These are phyloP conservation scores for Hippocampus kuda DNA, from an alignment of 2,797 vertebrate genomes.

Conservation along the genomic window DNA sequence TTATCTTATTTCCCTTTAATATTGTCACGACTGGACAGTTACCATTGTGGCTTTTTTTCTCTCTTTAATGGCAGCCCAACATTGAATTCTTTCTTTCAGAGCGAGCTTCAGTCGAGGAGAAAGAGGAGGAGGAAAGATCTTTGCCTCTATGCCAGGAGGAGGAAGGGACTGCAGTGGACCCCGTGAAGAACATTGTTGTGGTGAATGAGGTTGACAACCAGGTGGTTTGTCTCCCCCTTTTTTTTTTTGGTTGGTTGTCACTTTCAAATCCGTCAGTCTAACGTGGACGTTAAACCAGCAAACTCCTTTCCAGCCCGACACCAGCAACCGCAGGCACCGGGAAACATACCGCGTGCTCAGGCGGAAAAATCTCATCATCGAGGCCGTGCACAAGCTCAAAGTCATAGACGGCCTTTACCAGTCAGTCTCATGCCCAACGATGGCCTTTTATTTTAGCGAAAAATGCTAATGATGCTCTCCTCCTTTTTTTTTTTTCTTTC, in stretches of 20 bases:
- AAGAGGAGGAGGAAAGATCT: not conserved
- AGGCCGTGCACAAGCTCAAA: constrained; percentile 76
- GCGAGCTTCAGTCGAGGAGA: constrained; percentile 6
- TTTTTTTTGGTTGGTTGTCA: not conserved
- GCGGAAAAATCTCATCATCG: constrained; percentile 90
- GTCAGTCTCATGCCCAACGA: constrained; percentile 61
- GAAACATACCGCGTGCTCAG: constrained; percentile 79
- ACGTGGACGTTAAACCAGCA: not conserved
- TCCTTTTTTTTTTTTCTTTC: not conserved
- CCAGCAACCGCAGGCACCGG: constrained; percentile 1
- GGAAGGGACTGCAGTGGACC: constrained; percentile 12
- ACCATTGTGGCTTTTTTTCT: too few species aligned
- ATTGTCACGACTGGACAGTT: too few species aligned
- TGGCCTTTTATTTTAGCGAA: not conserved
- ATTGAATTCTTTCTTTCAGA: constrained; percentile 13
- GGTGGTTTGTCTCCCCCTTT: constrained; percentile 50
- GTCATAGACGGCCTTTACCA: constrained; percentile 84
- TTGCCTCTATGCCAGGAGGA: not conserved
- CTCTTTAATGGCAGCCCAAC: not conserved
- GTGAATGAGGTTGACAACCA: constrained; percentile 64
- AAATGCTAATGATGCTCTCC: not conserved
- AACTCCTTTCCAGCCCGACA: constrained; percentile 11
- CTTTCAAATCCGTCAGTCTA: not conserved
- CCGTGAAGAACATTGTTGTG: constrained; percentile 42
- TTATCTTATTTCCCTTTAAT: too few species aligned